These are phyloP conservation scores for Daktulosphaira vitifoliae DNA, from an alignment of 1,140 invertebrate genomes.

Conservation along the genomic window DNA sequence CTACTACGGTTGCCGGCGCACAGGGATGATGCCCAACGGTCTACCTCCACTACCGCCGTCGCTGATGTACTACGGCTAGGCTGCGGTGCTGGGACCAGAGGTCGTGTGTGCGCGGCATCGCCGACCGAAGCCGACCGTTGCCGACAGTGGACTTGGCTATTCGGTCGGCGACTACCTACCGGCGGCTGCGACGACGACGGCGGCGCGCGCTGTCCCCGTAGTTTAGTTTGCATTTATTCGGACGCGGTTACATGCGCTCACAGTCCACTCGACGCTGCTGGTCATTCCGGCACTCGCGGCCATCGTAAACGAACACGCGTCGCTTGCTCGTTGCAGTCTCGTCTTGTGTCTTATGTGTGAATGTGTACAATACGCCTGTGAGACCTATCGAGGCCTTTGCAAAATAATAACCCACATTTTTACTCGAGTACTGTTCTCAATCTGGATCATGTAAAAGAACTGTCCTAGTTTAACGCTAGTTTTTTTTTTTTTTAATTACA, in stretches of 20 bases:
- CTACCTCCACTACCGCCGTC: background rate
- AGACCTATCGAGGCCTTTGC: too few species aligned
- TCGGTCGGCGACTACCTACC: background rate
- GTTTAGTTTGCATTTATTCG: slow-evolving; percentile 30
- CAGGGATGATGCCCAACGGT: slow-evolving; percentile 22
- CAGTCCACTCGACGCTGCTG: slow-evolving; percentile 1
- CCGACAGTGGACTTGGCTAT: background rate
- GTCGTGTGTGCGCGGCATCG: slow-evolving; percentile 25
- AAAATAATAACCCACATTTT: too few species aligned
- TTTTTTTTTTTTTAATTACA: too few species aligned
- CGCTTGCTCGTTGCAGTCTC: background rate
- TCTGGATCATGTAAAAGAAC: too few species aligned
- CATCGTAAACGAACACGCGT: slow-evolving; percentile 15
- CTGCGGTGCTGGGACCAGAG: slow-evolving; percentile 8
- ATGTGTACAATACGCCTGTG: too few species aligned
- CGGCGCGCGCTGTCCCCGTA: slow-evolving; percentile 23
- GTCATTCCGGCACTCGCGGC: slow-evolving; percentile 29
- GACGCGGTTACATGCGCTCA: slow-evolving; percentile 22
- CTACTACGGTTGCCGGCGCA: background rate
- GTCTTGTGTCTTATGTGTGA: too few species aligned
- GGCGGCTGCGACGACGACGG: slow-evolving; percentile 13
- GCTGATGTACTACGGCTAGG: background rate
- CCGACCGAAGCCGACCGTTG: background rate
- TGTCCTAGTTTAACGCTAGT: too few species aligned
- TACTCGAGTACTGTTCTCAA: too few species aligned